These are phyloP conservation scores for Magallana angulata DNA, from an alignment of 1,140 invertebrate genomes.

Conservation along the genomic window DNA sequence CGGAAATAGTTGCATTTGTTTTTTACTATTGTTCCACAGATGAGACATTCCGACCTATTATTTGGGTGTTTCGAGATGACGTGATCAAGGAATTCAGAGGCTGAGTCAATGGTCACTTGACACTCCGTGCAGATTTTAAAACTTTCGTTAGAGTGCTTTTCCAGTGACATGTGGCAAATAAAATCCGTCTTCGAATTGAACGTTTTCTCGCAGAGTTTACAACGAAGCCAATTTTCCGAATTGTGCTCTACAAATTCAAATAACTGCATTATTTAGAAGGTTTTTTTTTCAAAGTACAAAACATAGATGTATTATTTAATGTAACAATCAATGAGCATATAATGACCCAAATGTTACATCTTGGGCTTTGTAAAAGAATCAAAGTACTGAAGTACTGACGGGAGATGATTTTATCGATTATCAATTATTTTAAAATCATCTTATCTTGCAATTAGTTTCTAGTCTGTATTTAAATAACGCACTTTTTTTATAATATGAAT, in stretches of 20 bases:
- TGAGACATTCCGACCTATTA: not conserved
- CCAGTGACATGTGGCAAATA: not conserved
- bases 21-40: slow-evolving; percentile 45
- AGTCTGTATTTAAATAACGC: no score
- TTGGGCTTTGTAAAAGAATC: no score
- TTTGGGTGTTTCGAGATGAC: not conserved
- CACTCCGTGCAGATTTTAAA: not conserved
- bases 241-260: slow-evolving; percentile 8
- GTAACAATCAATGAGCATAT: no score
- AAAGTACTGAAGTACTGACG: no score
- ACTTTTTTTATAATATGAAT: no score
- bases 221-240: not conserved
- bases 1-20: slow-evolving; percentile 43
- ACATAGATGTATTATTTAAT: no score
- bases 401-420: no score
- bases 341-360: no score
- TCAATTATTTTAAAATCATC: no score
- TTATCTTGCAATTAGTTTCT: no score
- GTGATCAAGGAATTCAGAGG: not conserved
- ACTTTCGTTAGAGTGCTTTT: not conserved
- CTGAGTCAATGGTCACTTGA: not conserved
- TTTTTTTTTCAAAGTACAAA: no score
- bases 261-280: not conserved
- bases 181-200: not conserved
- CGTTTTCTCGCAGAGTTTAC: slow-evolving; percentile 9